Evolutionary conservation across 2,888 invertebrate genomes (phyloP).

Genomic region (Caenorhabditis angaria): DNA sequence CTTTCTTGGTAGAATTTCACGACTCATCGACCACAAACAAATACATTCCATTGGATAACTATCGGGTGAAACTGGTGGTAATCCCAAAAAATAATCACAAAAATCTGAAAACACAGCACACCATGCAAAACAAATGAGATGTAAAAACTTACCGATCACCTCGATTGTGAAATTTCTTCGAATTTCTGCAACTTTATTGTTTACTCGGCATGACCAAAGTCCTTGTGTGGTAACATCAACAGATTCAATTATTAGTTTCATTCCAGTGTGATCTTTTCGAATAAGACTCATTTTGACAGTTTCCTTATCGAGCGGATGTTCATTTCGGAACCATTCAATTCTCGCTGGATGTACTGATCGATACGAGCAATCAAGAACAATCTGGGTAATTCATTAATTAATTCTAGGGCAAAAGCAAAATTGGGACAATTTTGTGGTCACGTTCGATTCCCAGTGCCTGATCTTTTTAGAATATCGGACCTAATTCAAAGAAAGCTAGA

Average conservation of each 20-base stretch:
- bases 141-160: conserved; percentile 70
- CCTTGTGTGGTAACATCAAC: conserved; percentile 66
- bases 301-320: not conserved
- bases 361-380: conserved; percentile 34
- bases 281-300: not conserved
- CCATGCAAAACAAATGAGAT: too few species aligned
- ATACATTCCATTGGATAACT: conserved; percentile 65
- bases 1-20: conserved; percentile 46
- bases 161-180: conserved; percentile 69
- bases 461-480: too few species aligned
- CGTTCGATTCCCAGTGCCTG: too few species aligned
- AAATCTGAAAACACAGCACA: conserved; percentile 60
- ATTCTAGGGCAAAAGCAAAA: too few species aligned
- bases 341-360: conserved; percentile 19
- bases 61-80: conserved; percentile 23
- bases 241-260: conserved; percentile 60
- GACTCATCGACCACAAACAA: conserved; percentile 62
- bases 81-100: conserved; percentile 66
- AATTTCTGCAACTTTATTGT: conserved; percentile 67
- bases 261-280: conserved; percentile 34
- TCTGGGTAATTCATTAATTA: conserved; percentile 22
- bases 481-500: too few species aligned
- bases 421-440: too few species aligned
- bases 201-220: conserved; percentile 70
- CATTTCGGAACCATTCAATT: conserved; percentile 47